Percentiles rank a stretch among this genome's conserved stretches.
phyloP scores from a whole-genome alignment of 2,888 invertebrate species.

The Automeris io region DNA sequence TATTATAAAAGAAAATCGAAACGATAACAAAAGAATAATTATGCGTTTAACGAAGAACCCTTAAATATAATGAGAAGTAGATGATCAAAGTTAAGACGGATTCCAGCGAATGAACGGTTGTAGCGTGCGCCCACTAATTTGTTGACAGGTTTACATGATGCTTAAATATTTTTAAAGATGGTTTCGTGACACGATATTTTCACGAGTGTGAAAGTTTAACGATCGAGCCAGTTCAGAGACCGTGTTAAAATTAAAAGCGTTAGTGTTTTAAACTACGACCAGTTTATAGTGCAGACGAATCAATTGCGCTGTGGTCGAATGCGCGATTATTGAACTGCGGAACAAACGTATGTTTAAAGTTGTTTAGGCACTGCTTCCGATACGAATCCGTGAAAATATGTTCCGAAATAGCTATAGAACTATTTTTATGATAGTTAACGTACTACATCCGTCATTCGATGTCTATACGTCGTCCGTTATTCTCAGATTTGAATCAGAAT shows the following conservation, averaged over 20 bases:
- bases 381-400: too few relatives aligned
- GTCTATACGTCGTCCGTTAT: too few relatives aligned
- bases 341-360: too few relatives aligned
- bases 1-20: conserved; percentile 5
- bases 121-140: conserved; percentile 30
- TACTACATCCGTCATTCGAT: too few relatives aligned
- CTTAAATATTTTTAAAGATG: conserved; percentile 18
- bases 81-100: conserved; percentile 15
- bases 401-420: too few relatives aligned
- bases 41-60: conserved; percentile 5
- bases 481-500: too few relatives aligned
- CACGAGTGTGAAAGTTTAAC: background rate
- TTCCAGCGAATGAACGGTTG: background rate
- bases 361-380: too few relatives aligned
- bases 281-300: too few relatives aligned
- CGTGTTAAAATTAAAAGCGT: too few relatives aligned
- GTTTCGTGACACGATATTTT: background rate
- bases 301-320: too few relatives aligned
- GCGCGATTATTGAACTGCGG: too few relatives aligned
- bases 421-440: too few relatives aligned
- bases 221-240: background rate
- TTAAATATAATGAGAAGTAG: conserved; percentile 3
- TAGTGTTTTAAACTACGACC: background rate
- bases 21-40: background rate
- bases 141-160: conserved; percentile 28